Percentiles rank a stretch among this genome's conserved stretches.
Conservation (phyloP, 2,888 invertebrate genomes). For the Ceraclea dissimilis region DNA sequence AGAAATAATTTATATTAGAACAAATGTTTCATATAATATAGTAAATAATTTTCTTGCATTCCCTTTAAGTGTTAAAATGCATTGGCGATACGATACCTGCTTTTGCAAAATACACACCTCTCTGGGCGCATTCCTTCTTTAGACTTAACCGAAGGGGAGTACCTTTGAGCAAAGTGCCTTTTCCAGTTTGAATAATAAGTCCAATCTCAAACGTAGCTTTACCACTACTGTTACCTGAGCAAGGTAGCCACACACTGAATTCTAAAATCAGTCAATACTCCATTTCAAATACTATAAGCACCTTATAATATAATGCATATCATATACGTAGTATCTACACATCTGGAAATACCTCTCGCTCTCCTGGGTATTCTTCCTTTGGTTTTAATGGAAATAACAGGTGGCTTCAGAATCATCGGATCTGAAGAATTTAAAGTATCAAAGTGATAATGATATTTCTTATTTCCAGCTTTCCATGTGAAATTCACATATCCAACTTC, state of each 20-base stretch:
- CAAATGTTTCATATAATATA: too few species aligned
- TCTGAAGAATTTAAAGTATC: conserved; percentile 79
- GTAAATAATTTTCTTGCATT: neutral
- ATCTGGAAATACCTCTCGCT: conserved; percentile 72
- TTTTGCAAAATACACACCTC: conserved; percentile 72
- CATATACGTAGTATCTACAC: too few species aligned
- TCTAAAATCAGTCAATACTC: conserved; percentile 51
- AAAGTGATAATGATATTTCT: conserved; percentile 80
- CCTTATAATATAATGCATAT: too few species aligned
- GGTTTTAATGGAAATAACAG: conserved; percentile 80
- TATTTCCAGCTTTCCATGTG: conserved; percentile 79
- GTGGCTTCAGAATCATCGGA: conserved; percentile 74
- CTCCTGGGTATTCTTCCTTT: conserved; percentile 79
- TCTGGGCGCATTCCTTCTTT: conserved; percentile 89
- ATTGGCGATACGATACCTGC: conserved; percentile 55
- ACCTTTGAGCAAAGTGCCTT: conserved; percentile 73
- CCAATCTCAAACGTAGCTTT: conserved; percentile 84
- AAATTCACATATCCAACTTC: conserved; percentile 88
- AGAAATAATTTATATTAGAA: too few species aligned
- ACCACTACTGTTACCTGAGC: conserved; percentile 81
- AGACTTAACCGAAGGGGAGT: conserved; percentile 80
- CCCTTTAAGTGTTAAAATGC: conserved; percentile 49
- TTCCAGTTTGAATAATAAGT: conserved; percentile 71
- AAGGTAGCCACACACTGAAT: conserved; percentile 82
- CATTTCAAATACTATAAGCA: too few species aligned